Base-by-base conservation (phyloP, 2,113 vertebrate genomes). In the Phalacrocorax brasilianus region DNA sequence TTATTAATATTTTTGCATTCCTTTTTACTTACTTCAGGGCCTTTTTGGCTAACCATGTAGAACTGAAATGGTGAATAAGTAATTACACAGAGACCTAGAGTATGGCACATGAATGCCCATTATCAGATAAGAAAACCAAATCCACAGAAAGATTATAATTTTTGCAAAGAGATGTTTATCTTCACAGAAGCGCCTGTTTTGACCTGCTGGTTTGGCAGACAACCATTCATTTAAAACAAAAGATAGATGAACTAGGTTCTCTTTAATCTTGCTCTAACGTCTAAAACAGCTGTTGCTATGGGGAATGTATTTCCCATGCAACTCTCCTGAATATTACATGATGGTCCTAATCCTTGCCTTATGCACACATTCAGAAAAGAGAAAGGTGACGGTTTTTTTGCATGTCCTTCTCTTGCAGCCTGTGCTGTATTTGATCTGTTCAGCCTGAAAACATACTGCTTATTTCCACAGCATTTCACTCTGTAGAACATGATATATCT, bases 241-340 rank as follows among this genome's bases (percentile, higher is more conserved):
- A 95, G 66, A 83, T 91, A 94, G 93, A 97, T 88, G 63, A 91
- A 97, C 94, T 53, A 89, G 3, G 53, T 33, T 87, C 61, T 92
- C 89, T 92, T 93, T 97, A 97, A 96, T 97, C 95, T 97, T 84
- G 30, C 66, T 62, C 14, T 88, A 96, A 92, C 1, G 5, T 95
- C 87, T 95, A 75, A 93, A 95, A 10, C 94, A 95, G 97, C 93
- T 97, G 96, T 97, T 97, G 96, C 95, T 96, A 93, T 67, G 88
- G 96, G 85, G 96, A 96, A 80, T 95, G 77, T 62, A 84, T 85
- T 96, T 95, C 88, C 77, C n/a, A 28, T 88, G 85, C 74, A 95
- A 58, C 71, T 93, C 66, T 96, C 61, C 78, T 97, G 92, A 97
- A 97, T 97, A 96, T 94, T 96, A 75, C 86, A 85, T 62, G 78